Percentiles rank a stretch among this genome's conserved stretches.
Conservation (phyloP, 2,888 invertebrate species). For the Silvanus unidentatus region DNA sequence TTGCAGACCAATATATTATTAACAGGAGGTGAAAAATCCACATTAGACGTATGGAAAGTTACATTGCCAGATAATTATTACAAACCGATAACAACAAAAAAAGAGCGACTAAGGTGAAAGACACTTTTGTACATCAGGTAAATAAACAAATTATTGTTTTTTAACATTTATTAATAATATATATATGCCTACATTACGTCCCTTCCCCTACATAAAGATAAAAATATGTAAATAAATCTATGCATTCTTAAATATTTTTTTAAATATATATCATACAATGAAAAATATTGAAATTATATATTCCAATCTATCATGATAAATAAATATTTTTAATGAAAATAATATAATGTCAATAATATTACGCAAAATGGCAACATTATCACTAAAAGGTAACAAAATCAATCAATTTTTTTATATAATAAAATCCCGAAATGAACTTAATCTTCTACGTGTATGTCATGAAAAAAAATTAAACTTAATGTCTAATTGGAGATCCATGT, state of each 20-base stretch:
- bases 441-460: too few species aligned
- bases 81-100: conserved; percentile 9
- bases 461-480: too few species aligned
- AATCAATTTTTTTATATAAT: too few species aligned
- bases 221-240: conserved; percentile 13
- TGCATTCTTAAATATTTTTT: not conserved
- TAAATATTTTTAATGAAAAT: too few species aligned
- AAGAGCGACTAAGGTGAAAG: too few species aligned
- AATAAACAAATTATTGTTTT: conserved; percentile 13
- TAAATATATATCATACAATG: not conserved
- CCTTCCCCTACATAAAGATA: conserved; percentile 19
- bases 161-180: conserved; percentile 16
- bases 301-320: too few species aligned
- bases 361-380: too few species aligned
- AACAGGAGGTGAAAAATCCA: conserved; percentile 68
- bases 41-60: conserved; percentile 59
- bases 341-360: too few species aligned
- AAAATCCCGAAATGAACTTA: too few species aligned
- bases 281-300: not conserved
- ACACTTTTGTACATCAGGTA: conserved; percentile 12
- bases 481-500: not conserved
- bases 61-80: conserved; percentile 17
- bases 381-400: too few species aligned
- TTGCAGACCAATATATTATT: conserved; percentile 57
- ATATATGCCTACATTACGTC: conserved; percentile 19